Evolutionary conservation across 2,888 invertebrate genomes (phyloP).

Genomic region (Caenorhabditis sp.): DNA sequence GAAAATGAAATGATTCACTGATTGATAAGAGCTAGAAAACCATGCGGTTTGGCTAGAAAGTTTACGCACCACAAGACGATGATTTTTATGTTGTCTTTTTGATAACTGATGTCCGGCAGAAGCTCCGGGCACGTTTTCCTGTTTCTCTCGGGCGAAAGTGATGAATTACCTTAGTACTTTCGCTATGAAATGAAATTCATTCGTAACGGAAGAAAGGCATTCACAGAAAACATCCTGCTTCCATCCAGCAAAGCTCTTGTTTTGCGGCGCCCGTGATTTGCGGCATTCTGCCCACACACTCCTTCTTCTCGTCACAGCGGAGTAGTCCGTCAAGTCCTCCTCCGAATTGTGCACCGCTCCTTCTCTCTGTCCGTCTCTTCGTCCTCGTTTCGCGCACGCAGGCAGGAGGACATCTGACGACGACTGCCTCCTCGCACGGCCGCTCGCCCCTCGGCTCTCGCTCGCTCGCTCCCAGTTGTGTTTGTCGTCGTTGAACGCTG

Average conservation of each 20-base stretch:
- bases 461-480: conserved; percentile 23
- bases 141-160: background rate
- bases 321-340: conserved; percentile 39
- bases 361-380: conserved; percentile 35
- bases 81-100: conserved; percentile 4
- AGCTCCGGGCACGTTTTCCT: conserved; percentile 12
- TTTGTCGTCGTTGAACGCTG: conserved; percentile 40
- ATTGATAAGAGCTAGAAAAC: conserved; percentile 19
- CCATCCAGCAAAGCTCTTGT: background rate
- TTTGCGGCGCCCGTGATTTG: background rate
- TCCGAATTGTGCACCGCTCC: conserved; percentile 10
- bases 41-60: conserved; percentile 11
- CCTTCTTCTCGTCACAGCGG: conserved; percentile 5
- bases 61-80: conserved; percentile 20
- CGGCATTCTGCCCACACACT: background rate
- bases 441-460: background rate
- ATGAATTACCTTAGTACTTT: no score
- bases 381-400: background rate
- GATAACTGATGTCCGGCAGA: conserved; percentile 1
- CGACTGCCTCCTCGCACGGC: background rate
- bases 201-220: no score
- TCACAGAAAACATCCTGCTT: background rate
- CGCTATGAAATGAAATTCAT: no score
- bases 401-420: conserved; percentile 27
- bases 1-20: background rate